Evolutionary conservation across 2,797 vertebrate species (phyloP), one percentile per base, ranked within the genome.

Genomic region (Merluccius polli): DNA sequence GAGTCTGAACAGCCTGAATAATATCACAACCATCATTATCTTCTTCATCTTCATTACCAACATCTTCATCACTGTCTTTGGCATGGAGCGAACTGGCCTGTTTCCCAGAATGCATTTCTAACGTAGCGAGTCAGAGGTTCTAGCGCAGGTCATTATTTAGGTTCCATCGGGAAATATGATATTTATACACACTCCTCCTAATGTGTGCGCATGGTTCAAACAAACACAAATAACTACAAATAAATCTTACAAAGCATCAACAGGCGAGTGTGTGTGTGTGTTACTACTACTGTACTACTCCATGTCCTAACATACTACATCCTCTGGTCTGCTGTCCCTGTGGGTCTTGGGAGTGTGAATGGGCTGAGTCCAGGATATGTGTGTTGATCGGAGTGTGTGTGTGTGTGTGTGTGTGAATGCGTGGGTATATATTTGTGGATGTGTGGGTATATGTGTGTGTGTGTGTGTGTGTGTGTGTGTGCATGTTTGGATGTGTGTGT

Each of bases 11-110:
- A 86, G 94, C 71, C 92, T 96, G 87, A 98, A 97, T 92, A 97
- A 97, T 0, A 35, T 84, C 1, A 88, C 93, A 44, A 98, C 95
- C 1, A 73, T 87, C 24, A 77, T 97, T 75, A 93, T 98, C 84
- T 96, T 96, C 86, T 78, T 97, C 89, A 95, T 95, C 0, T 95
- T 96, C 74, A 87, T 97, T 84, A 86, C 95, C 92, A 98, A 97
- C 82, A 91, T 98, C 89, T 96, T 96, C 89, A 97, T 99, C 91
- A 95, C 95, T 0, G 95, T 95, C 12, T 95, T 98, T 0, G 96
- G 96, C 29, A 95, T 97, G 82, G 96, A 97, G 84, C 95, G 95
- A 88, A 93, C 94, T 0, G 95, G 94, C 41, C 92, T 95, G 44
- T 94, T 94, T 88, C 90, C 95, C 70, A 88, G 90, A 84, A 92